These are phyloP conservation scores for Galaxias olidus DNA, from an alignment of 2,797 vertebrate genomes.

Conservation along the genomic window DNA sequence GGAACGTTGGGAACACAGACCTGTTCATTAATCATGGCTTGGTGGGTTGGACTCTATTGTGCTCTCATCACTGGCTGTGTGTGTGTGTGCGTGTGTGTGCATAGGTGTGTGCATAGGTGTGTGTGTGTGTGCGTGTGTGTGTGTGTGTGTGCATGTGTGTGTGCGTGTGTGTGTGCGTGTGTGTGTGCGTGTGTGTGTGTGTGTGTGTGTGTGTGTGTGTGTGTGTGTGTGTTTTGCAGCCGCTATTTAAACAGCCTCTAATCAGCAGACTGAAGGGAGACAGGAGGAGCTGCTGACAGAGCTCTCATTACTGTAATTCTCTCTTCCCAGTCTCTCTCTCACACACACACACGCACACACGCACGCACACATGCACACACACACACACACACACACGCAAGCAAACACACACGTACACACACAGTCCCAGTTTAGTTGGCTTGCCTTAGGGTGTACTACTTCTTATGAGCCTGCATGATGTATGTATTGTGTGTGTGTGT, in stretches of 20 bases:
- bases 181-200: slow-evolving; percentile 17
- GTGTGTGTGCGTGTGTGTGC: slow-evolving; percentile 20
- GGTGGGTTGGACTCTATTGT: slow-evolving; percentile 41
- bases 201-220: slow-evolving; percentile 26
- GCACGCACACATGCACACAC: neutral
- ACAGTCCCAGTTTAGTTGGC: neutral
- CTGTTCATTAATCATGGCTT: slow-evolving; percentile 63
- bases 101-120: slow-evolving; percentile 18
- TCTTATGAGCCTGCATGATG: too few species aligned
- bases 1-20: slow-evolving; percentile 27
- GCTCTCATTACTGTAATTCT: slow-evolving; percentile 75
- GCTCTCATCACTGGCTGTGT: slow-evolving; percentile 2
- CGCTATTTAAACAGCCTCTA: slow-evolving; percentile 61
- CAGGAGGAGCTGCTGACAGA: slow-evolving; percentile 67
- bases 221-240: slow-evolving; percentile 24
- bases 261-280: slow-evolving; percentile 66
- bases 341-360: slow-evolving; percentile 22
- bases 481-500: slow-evolving; percentile 4
- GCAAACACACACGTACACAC: neutral
- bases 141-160: slow-evolving; percentile 11
- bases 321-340: slow-evolving; percentile 25
- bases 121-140: slow-evolving; percentile 10
- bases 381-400: neutral
- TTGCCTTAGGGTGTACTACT: neutral
- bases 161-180: slow-evolving; percentile 22